Conservation (phyloP, 2,797 vertebrate species). For the Toxotes lorentzi region DNA sequence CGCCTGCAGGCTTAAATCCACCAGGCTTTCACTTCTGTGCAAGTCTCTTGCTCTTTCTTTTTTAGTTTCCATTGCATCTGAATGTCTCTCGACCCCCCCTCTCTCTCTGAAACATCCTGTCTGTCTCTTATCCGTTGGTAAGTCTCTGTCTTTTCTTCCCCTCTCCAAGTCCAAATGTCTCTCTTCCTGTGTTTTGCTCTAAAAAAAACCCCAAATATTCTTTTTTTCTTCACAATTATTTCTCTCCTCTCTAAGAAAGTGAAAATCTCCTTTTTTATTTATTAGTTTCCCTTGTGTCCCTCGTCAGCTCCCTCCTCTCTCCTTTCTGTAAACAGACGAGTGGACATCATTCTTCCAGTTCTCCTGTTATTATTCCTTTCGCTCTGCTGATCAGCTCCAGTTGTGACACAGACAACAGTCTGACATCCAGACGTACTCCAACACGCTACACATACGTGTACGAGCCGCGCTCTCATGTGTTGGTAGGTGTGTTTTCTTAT, state of each 20-base stretch:
- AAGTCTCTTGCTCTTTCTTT: constrained; percentile 12
- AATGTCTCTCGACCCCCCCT: constrained; percentile 13
- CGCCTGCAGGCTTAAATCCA: constrained; percentile 74
- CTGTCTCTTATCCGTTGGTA: background rate
- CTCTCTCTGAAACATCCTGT: constrained; percentile 8
- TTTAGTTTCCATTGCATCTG: constrained; percentile 4
- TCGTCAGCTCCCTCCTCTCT: background rate
- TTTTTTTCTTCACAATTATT: background rate
- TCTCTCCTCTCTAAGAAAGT: background rate
- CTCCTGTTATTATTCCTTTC: background rate
- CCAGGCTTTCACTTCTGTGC: constrained; percentile 48
- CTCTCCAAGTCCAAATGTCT: background rate
- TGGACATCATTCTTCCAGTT: background rate
- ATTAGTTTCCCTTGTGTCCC: background rate
- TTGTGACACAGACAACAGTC: background rate
- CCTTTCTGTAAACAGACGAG: background rate
- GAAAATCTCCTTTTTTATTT: background rate
- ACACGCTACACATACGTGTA: too few species aligned
- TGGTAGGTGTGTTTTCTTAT: too few species aligned
- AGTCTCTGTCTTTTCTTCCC: background rate
- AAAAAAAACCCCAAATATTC: background rate
- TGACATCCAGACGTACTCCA: too few species aligned
- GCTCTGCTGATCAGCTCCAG: background rate
- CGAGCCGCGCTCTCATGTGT: too few species aligned
- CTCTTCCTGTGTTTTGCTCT: background rate